Evolutionary conservation across 2,888 invertebrate species (phyloP).

Genomic region (Acleris holmiana): DNA sequence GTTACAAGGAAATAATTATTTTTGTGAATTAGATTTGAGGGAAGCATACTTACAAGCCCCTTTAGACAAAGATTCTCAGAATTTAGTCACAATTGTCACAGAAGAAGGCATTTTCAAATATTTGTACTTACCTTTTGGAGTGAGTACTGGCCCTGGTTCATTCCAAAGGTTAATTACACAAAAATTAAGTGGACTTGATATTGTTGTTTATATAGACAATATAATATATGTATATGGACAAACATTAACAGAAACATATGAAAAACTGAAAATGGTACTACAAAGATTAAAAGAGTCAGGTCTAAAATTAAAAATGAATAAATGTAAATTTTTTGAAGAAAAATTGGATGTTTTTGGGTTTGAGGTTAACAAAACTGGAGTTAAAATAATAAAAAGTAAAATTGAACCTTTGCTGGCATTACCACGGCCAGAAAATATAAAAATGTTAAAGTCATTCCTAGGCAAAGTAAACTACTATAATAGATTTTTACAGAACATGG

Average conservation of each 20-base stretch:
- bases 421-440: slow-evolving; percentile 1
- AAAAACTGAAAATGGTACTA: slow-evolving; percentile 11
- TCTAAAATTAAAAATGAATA: not conserved
- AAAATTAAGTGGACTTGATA: slow-evolving; percentile 10
- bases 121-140: too few species aligned
- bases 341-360: slow-evolving; percentile 12
- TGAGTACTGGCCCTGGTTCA: too few species aligned
- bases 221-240: slow-evolving; percentile 27
- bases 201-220: slow-evolving; percentile 26
- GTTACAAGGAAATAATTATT: too few species aligned
- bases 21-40: too few species aligned
- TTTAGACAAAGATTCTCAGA: too few species aligned
- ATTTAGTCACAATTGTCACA: too few species aligned
- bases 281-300: slow-evolving; percentile 3
- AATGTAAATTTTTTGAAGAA: slow-evolving; percentile 3
- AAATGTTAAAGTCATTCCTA: slow-evolving; percentile 18
- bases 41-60: too few species aligned
- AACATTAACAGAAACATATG: slow-evolving; percentile 5
- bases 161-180: slow-evolving; percentile 6
- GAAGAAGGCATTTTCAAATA: too few species aligned
- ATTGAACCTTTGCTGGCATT: slow-evolving; percentile 9
- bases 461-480: slow-evolving; percentile 28
- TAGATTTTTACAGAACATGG: slow-evolving; percentile 10
- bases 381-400: slow-evolving; percentile 18
- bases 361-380: slow-evolving; percentile 7